phyloP scores from a whole-genome alignment of 2,888 invertebrate species.

The Apamea sordens region DNA sequence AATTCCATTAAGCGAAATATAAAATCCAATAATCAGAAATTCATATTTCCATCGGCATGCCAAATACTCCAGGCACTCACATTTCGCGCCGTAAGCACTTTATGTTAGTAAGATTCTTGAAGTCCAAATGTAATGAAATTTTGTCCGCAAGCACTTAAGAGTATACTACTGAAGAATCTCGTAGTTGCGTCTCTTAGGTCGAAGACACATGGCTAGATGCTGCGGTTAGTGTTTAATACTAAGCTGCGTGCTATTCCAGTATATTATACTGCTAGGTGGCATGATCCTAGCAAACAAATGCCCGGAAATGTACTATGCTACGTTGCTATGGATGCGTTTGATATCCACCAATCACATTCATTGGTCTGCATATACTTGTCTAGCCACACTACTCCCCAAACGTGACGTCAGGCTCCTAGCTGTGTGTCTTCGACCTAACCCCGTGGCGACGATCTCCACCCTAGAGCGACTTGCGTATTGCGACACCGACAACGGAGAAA shows the following conservation, averaged over 20 bases:
- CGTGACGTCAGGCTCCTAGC: background rate
- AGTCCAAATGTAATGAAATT: conserved; percentile 51
- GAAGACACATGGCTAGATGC: background rate
- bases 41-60: background rate
- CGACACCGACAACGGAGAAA: background rate
- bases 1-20: background rate
- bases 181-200: conserved; percentile 11
- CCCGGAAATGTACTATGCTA: too few species aligned
- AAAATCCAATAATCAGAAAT: conserved; percentile 65
- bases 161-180: background rate
- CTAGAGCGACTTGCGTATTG: background rate
- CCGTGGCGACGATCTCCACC: too few species aligned
- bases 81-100: background rate
- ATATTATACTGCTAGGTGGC: background rate
- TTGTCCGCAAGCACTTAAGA: conserved; percentile 28
- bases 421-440: background rate
- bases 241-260: background rate
- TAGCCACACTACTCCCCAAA: too few species aligned
- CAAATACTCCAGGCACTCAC: conserved; percentile 8
- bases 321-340: too few species aligned
- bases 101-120: conserved; percentile 23
- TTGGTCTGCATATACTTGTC: too few species aligned
- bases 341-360: too few species aligned
- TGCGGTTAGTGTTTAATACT: background rate
- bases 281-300: background rate